phyloP scores from a whole-genome alignment of 2,113 vertebrate genomes.

The Hippocampus guttulatus region DNA sequence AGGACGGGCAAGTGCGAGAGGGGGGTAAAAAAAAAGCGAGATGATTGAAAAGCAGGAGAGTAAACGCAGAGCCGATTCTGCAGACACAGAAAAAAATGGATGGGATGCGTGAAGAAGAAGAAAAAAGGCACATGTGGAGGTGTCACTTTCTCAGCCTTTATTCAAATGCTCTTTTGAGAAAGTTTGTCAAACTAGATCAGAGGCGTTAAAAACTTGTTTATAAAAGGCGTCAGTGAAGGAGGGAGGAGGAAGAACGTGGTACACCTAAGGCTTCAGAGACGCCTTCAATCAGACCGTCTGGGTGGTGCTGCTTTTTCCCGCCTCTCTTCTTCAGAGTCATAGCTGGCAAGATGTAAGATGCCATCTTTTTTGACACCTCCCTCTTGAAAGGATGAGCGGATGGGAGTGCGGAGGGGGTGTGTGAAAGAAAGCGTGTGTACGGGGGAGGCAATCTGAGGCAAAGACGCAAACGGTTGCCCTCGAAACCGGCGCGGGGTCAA shows the following conservation, averaged over 20 bases:
- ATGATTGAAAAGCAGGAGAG: slow-evolving; percentile 62
- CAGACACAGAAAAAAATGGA: slow-evolving; percentile 14
- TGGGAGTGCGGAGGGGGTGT: slow-evolving; percentile 12
- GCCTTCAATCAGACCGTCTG: slow-evolving; percentile 67
- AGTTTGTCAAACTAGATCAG: slow-evolving; percentile 79
- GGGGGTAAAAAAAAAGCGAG: slow-evolving; percentile 12
- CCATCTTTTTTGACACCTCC: slow-evolving; percentile 63
- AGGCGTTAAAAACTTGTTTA: slow-evolving; percentile 71
- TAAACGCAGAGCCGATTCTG: slow-evolving; percentile 56
- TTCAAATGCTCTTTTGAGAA: slow-evolving; percentile 75
- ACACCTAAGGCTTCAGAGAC: slow-evolving; percentile 70
- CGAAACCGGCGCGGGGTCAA: slow-evolving; percentile 40
- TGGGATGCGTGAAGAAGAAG: slow-evolving; percentile 7
- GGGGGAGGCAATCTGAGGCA: slow-evolving; percentile 29
- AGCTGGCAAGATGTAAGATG: slow-evolving; percentile 56
- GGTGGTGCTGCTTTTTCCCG: slow-evolving; percentile 53
- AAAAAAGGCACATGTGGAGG: slow-evolving; percentile 51
- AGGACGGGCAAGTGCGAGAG: slow-evolving; percentile 14
- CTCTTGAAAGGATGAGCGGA: slow-evolving; percentile 57
- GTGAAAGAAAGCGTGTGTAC: neutral
- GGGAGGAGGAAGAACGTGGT: slow-evolving; percentile 60
- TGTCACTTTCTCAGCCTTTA: slow-evolving; percentile 67
- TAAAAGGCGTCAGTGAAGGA: slow-evolving; percentile 62
- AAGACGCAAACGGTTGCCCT: slow-evolving; percentile 39
- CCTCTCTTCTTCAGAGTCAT: slow-evolving; percentile 59